Conservation (phyloP, 2,113 vertebrate species). For the Holacanthus passer region DNA sequence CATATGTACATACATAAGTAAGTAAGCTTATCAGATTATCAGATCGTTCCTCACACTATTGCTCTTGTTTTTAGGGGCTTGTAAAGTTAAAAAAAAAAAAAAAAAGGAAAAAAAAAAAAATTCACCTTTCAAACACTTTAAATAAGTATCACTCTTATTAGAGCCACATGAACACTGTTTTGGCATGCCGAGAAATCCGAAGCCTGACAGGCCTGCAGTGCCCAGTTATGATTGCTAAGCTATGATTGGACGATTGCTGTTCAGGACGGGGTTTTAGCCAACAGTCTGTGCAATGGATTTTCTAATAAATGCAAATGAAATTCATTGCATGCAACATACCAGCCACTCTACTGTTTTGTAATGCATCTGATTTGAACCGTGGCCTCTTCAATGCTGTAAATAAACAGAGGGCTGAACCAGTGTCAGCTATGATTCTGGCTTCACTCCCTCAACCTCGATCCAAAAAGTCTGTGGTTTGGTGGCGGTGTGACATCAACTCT, state of each 20-base stretch:
- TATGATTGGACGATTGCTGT: background rate
- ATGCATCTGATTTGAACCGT: background rate
- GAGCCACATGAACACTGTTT: background rate
- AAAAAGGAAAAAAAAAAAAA: no score
- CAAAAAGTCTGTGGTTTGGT: slow-evolving; percentile 25
- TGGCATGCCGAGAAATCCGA: background rate
- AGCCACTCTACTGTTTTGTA: background rate
- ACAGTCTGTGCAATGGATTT: background rate
- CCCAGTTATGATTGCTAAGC: background rate
- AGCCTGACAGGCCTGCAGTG: background rate
- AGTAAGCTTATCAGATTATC: no score
- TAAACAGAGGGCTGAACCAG: slow-evolving; percentile 6
- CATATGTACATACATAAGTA: no score
- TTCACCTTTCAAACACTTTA: no score
- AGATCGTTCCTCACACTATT: no score
- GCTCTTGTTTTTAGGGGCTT: no score
- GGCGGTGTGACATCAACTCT: slow-evolving; percentile 22
- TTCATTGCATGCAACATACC: background rate
- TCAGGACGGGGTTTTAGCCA: background rate
- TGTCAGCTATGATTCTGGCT: slow-evolving; percentile 1
- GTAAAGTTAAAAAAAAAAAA: no score
- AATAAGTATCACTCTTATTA: no score
- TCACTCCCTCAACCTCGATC: background rate
- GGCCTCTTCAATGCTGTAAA: slow-evolving; percentile 10
- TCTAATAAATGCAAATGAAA: background rate